Percentiles rank a stretch among this genome's conserved stretches.
These are phyloP conservation scores for Halisarca cf. caerulea DNA, from an alignment of 37 sponge, comb jelly and placozoan species.

Conservation along the genomic window DNA sequence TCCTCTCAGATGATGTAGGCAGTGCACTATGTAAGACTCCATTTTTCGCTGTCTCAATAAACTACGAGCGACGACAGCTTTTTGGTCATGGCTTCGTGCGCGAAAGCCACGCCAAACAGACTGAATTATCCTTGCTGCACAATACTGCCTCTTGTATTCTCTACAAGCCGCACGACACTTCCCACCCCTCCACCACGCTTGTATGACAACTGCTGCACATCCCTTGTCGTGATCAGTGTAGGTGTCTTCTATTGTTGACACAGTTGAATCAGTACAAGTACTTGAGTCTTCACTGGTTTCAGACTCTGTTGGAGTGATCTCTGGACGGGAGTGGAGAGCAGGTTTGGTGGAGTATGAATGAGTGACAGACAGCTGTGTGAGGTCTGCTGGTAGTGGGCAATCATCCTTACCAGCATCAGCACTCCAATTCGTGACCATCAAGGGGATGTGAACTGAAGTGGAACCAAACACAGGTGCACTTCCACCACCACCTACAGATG, in stretches of 20 bases:
- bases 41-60: conserved; percentile 46
- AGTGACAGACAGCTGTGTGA: neutral
- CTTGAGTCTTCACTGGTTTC: neutral
- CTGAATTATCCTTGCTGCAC: conserved; percentile 59
- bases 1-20: conserved; percentile 46
- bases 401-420: neutral
- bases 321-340: neutral
- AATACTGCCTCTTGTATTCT: neutral
- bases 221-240: neutral
- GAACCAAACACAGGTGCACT: neutral
- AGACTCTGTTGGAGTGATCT: neutral
- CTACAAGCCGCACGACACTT: neutral
- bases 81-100: conserved; percentile 23
- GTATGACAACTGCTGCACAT: conserved; percentile 19
- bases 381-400: neutral
- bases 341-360: neutral
- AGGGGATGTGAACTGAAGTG: neutral
- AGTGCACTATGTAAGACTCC: conserved; percentile 37
- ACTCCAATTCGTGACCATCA: neutral
- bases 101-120: conserved; percentile 64
- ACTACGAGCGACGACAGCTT: conserved; percentile 7
- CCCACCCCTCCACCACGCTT: conserved; percentile 37
- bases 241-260: neutral
- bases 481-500: neutral
- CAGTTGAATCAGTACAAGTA: neutral